These are phyloP conservation scores for Gryllus bimaculatus DNA, from an alignment of 1,140 invertebrate species.

Conservation along the genomic window DNA sequence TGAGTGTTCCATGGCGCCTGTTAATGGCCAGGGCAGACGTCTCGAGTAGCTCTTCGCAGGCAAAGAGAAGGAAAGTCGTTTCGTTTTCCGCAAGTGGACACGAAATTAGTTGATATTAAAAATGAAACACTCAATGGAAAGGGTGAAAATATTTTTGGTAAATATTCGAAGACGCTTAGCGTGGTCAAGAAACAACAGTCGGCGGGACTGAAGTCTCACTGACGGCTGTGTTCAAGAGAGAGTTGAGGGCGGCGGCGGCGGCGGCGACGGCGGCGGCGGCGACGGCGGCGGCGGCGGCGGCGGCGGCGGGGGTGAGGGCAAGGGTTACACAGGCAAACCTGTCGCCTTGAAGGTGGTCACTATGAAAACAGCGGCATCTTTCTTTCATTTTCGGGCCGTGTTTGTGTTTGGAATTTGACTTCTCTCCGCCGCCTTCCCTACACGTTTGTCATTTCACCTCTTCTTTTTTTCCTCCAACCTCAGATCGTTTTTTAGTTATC, in stretches of 20 bases:
- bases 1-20: background rate
- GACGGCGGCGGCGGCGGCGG: too few relatives aligned
- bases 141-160: background rate
- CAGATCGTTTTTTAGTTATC: too few relatives aligned
- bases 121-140: background rate
- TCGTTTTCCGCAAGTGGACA: background rate
- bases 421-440: too few relatives aligned
- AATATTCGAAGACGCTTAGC: background rate
- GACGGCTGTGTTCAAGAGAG: background rate
- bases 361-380: too few relatives aligned
- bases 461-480: too few relatives aligned
- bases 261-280: too few relatives aligned
- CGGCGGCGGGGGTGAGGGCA: background rate
- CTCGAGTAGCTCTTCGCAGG: background rate
- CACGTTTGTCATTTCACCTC: too few relatives aligned
- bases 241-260: background rate
- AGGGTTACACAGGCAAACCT: background rate
- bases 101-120: constrained; percentile 2
- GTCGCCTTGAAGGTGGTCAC: background rate
- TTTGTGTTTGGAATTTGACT: too few relatives aligned
- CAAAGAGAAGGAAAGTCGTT: background rate
- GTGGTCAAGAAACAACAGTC: background rate
- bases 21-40: background rate
- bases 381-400: too few relatives aligned
- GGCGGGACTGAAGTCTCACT: background rate